Evolutionary conservation across 2,797 vertebrate species (phyloP).

Genomic region (Allobates femoralis): DNA sequence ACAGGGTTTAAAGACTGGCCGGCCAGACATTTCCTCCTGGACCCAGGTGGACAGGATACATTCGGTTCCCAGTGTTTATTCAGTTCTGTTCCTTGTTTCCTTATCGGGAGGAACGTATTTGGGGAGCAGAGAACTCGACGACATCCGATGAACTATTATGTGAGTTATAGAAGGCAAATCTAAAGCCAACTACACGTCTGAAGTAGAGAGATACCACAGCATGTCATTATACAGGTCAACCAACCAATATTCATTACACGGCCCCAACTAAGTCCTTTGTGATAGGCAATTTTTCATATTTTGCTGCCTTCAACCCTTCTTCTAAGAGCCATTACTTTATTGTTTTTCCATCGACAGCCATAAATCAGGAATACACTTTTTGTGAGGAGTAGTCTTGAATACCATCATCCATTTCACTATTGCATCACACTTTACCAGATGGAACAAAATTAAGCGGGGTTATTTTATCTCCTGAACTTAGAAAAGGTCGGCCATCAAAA

Average conservation of each 20-base stretch:
- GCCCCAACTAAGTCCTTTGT: too few relatives aligned
- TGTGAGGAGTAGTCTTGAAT: too few relatives aligned
- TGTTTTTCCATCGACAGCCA: too few relatives aligned
- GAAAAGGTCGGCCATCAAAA: too few relatives aligned
- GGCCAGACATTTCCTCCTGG: slow-evolving; percentile 56
- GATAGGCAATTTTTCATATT: too few relatives aligned
- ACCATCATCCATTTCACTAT: too few relatives aligned
- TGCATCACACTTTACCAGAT: too few relatives aligned
- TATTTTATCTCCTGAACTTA: too few relatives aligned
- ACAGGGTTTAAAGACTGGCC: slow-evolving; percentile 49
- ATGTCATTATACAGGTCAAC: neutral
- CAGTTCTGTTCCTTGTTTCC: slow-evolving; percentile 59
- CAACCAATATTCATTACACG: neutral
- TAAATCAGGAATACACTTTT: too few relatives aligned
- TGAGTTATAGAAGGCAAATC: neutral
- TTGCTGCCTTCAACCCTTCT: too few relatives aligned
- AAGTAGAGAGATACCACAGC: neutral
- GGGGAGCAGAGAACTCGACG: slow-evolving; percentile 19
- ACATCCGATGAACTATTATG: slow-evolving; percentile 39
- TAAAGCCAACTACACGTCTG: neutral
- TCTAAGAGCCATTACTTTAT: too few relatives aligned
- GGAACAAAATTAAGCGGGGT: too few relatives aligned
- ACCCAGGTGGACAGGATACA: slow-evolving; percentile 62
- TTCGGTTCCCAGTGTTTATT: slow-evolving; percentile 55
- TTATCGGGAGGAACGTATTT: slow-evolving; percentile 56